Evolutionary conservation across 2,888 invertebrate species (phyloP), one percentile per base, ranked within the genome.

Genomic region (Drosophila borealis): DNA sequence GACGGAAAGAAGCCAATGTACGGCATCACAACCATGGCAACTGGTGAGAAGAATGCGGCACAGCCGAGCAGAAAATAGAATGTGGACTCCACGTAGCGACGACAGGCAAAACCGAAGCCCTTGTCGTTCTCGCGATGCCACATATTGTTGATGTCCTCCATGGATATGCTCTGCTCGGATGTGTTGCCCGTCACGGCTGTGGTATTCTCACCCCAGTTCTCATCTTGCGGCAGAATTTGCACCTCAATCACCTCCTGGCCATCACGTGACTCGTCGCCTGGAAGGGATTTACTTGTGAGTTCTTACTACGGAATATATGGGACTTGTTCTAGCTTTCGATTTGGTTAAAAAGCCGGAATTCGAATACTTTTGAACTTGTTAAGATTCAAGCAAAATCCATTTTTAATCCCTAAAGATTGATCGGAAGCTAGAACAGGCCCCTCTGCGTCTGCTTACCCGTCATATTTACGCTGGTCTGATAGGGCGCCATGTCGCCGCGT

Each of bases 171-270:
- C 84, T 98, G 97, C 91, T 98, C 99, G 0, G 98, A 98, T 1
- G 98, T 98, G 89, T 98, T 98, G 10, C 98, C 98, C 0, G 99
- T 99, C 36, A 99, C 96, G 1, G 98, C 98, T 0, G 99, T 99
- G 0, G 98, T 98, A 89, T 98, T 98, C 92, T 99, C 99, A n/a
- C 98, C 98, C 99, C 99, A 99, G 92, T 98, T 98, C 90, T 99
- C 99, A 93, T 99, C 99, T 93, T 98, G 96, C 0, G 98, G 98
- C 64, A 98, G 93, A 78, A 98, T 98, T 93, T 98, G 98, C 39
- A 98, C 98, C 93, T 98, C 98, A 51, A 98, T 98, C 11, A 98
- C 96, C 93, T 98, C 98, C 90, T 97, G 97, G 0, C 97, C 97
- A 72, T 97, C 96, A 59, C 95, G 93, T 2, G 94, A 94, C 78